Conservation (phyloP, 1,140 invertebrate species). For the Pectinophora gossypiella region DNA sequence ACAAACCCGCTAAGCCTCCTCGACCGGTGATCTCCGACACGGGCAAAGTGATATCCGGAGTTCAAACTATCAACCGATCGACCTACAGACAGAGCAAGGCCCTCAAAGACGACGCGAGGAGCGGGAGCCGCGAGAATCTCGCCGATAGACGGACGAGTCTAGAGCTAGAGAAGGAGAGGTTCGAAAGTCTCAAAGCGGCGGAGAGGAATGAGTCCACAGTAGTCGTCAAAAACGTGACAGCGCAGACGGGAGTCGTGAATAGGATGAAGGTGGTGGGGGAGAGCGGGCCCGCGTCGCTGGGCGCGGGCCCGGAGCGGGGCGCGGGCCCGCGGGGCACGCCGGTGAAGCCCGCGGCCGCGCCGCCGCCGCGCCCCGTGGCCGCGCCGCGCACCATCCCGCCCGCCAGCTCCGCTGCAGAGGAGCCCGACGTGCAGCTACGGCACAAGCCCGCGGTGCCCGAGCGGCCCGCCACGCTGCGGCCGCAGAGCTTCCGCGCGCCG, state of each 20-base stretch:
- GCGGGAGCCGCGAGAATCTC: constrained; percentile 61
- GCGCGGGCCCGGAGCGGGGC: too few species aligned
- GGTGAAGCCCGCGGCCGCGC: constrained; percentile 26
- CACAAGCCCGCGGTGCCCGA: constrained; percentile 84
- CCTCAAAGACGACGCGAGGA: constrained; percentile 49
- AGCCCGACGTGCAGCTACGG: constrained; percentile 49
- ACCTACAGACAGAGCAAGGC: constrained; percentile 67
- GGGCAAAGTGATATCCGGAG: constrained; percentile 62
- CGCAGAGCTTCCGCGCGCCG: constrained; percentile 73
- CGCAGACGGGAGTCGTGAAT: constrained; percentile 45
- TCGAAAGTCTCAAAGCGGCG: constrained; percentile 29
- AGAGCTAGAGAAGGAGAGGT: constrained; percentile 62
- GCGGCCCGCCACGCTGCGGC: constrained; percentile 80
- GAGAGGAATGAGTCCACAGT: constrained; percentile 42
- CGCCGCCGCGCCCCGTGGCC: constrained; percentile 69
- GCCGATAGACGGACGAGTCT: constrained; percentile 63
- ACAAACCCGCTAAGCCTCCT: constrained; percentile 77
- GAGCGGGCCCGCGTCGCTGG: constrained; percentile 41
- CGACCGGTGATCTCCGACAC: constrained; percentile 68
- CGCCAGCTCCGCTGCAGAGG: constrained; percentile 16
- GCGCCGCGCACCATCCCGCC: constrained; percentile 49
- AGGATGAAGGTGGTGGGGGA: constrained; percentile 54
- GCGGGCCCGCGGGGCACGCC: constrained; percentile 11
- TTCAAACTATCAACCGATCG: constrained; percentile 71
- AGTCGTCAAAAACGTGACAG: constrained; percentile 49